Percentiles rank a stretch among this genome's conserved stretches.
These are phyloP conservation scores for Nezara viridula DNA, from an alignment of 2,888 invertebrate species.

Conservation along the genomic window DNA sequence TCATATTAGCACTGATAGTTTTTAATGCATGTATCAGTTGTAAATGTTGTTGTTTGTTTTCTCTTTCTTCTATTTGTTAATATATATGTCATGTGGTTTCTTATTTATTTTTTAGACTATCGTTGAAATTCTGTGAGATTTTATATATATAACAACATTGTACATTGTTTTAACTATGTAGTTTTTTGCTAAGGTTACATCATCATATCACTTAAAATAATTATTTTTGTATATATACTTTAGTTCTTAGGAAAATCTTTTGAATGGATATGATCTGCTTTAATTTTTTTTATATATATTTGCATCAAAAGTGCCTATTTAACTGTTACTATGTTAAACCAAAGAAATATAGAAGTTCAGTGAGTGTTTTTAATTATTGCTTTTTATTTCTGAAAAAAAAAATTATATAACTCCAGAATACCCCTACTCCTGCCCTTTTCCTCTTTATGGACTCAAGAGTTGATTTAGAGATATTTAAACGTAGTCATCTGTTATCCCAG, in stretches of 20 bases:
- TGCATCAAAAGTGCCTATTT: conserved; percentile 55
- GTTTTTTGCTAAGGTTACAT: background rate
- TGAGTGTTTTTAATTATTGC: conserved; percentile 21
- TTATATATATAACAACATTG: conserved; percentile 19
- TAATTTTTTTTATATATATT: conserved; percentile 27
- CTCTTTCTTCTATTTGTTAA: background rate
- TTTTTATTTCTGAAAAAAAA: background rate
- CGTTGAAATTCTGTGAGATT: conserved; percentile 37
- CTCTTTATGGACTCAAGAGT: background rate
- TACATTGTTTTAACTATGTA: conserved; percentile 1
- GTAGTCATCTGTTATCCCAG: background rate
- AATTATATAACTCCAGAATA: too few relatives aligned
- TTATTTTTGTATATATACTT: conserved; percentile 47
- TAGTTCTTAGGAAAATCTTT: background rate
- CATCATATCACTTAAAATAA: background rate
- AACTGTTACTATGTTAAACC: conserved; percentile 57
- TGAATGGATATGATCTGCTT: conserved; percentile 33
- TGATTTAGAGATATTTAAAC: background rate
- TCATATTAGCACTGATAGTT: conserved; percentile 28
- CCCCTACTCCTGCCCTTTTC: background rate
- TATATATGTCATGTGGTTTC: conserved; percentile 34
- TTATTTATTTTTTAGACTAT: conserved; percentile 48
- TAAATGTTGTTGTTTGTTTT: conserved; percentile 16
- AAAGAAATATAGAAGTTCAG: conserved; percentile 54
- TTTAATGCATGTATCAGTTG: conserved; percentile 39